These are phyloP conservation scores for Cenopis cana DNA, from an alignment of 2,888 invertebrate genomes.

Conservation along the genomic window DNA sequence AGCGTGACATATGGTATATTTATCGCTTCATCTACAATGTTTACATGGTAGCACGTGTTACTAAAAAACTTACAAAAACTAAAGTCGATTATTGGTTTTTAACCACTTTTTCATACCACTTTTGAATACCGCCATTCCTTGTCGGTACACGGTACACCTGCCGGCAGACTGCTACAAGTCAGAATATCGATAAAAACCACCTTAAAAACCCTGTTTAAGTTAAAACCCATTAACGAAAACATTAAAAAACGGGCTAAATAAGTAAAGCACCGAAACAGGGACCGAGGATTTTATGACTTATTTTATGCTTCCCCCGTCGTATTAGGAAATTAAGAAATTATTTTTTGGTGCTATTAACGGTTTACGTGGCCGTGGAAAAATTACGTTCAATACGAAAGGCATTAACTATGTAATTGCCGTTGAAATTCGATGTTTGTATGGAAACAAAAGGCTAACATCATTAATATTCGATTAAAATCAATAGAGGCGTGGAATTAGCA, in stretches of 20 bases:
- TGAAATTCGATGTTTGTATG: conserved; percentile 12
- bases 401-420: conserved; percentile 19
- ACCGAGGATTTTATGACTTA: conserved; percentile 49
- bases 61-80: conserved; percentile 55
- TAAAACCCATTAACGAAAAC: conserved; percentile 71
- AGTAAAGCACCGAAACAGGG: conserved; percentile 54
- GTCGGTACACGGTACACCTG: conserved; percentile 55
- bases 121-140: conserved; percentile 43
- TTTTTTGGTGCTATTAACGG: conserved; percentile 45
- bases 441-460: conserved; percentile 27
- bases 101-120: conserved; percentile 48
- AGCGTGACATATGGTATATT: conserved; percentile 61
- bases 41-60: conserved; percentile 74
- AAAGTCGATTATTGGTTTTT: conserved; percentile 58
- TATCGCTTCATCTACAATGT: conserved; percentile 54
- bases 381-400: conserved; percentile 10
- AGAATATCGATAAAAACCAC: conserved; percentile 64
- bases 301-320: conserved; percentile 49
- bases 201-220: conserved; percentile 65
- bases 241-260: conserved; percentile 64
- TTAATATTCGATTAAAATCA: conserved; percentile 45
- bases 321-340: conserved; percentile 49
- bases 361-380: conserved; percentile 35
- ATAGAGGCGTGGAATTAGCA: conserved; percentile 31
- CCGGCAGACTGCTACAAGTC: conserved; percentile 54